A percentile compares a stretch with the other conserved stretches of the same genome.
Evolutionary conservation across 2,797 vertebrate genomes (phyloP).

Genomic region (Threskiornis aethiopicus): DNA sequence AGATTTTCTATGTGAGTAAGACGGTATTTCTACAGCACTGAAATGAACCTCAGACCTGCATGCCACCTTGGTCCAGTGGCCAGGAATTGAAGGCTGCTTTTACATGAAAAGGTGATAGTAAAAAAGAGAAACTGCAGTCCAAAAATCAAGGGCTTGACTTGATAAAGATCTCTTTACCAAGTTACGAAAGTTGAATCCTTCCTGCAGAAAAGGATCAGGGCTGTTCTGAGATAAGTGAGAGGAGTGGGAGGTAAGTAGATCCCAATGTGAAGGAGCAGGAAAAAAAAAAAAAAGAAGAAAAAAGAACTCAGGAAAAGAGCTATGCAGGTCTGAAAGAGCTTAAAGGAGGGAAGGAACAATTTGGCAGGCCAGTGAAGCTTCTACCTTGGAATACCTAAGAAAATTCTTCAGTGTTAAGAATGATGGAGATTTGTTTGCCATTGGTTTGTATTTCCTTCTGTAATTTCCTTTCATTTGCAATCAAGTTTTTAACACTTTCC

Average conservation of each 20-base stretch:
- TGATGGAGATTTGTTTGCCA: fast-evolving
- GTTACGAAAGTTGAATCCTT: not conserved
- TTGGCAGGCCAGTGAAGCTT: not conserved
- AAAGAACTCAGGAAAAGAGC: not conserved
- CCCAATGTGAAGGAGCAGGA: not conserved
- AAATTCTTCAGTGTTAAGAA: not conserved
- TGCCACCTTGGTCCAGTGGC: not conserved
- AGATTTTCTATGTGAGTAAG: not conserved
- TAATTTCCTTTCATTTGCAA: not conserved
- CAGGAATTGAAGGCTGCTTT: not conserved
- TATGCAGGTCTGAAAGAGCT: not conserved
- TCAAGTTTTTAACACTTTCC: not conserved
- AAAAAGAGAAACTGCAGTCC: not conserved
- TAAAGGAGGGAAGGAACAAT: not conserved
- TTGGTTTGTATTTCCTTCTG: not conserved
- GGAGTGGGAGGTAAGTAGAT: not conserved
- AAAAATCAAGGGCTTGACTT: not conserved
- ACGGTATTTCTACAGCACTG: not conserved
- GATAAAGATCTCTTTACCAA: not conserved
- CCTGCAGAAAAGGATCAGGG: not conserved
- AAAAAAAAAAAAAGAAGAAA: too few relatives aligned
- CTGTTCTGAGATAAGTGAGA: not conserved
- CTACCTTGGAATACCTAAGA: not conserved
- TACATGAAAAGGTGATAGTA: not conserved
- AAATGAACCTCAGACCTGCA: not conserved